phyloP scores from a whole-genome alignment of 2,888 invertebrate species.

The Drosophila neonasuta region DNA sequence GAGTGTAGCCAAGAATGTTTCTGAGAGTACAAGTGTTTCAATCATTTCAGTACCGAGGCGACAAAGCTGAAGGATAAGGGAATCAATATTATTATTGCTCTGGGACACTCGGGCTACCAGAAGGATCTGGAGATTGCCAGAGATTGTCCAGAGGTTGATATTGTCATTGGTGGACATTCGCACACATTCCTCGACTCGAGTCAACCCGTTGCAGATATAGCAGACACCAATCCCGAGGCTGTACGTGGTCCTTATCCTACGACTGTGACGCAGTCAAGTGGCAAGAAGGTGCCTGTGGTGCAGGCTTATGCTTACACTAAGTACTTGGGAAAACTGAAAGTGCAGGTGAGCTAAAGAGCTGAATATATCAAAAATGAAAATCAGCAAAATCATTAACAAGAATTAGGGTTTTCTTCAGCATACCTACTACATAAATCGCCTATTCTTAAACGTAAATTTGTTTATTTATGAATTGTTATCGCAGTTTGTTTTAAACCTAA shows the following conservation, averaged over 20 bases:
- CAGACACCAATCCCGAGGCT: constrained; percentile 55
- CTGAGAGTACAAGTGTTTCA: neutral
- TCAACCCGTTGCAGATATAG: constrained; percentile 70
- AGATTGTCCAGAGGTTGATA: constrained; percentile 90
- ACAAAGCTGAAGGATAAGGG: constrained; percentile 85
- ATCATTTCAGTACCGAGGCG: constrained; percentile 84
- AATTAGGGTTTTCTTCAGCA: neutral
- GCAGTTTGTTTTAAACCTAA: too few relatives aligned
- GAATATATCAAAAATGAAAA: neutral
- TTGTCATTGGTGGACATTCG: constrained; percentile 95
- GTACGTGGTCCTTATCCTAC: constrained; percentile 89
- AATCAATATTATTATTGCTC: constrained; percentile 91
- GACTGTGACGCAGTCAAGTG: constrained; percentile 86
- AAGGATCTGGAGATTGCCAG: constrained; percentile 90
- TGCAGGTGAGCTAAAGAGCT: constrained; percentile 78
- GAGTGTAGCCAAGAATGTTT: neutral
- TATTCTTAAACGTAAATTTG: too few relatives aligned
- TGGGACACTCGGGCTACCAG: constrained; percentile 94
- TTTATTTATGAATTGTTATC: too few relatives aligned
- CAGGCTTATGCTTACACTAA: constrained; percentile 96
- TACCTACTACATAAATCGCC: too few relatives aligned
- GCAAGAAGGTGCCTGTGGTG: constrained; percentile 90
- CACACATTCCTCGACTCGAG: constrained; percentile 95
- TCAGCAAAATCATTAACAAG: neutral
- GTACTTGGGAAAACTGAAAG: constrained; percentile 90